phyloP scores from a whole-genome alignment of 1,140 invertebrate species.

The Gonatopus flavifemur region DNA sequence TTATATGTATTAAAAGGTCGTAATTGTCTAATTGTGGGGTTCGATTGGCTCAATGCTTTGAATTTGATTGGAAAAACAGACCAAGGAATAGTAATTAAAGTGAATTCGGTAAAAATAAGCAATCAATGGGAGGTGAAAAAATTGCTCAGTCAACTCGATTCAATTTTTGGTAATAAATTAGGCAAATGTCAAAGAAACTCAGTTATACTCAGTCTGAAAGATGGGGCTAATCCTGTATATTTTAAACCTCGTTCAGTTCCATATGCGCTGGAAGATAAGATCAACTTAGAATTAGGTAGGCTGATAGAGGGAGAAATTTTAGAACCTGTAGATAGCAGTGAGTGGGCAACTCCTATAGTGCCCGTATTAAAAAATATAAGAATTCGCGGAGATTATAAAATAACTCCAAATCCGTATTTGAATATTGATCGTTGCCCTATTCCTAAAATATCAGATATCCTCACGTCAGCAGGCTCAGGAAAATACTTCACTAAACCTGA shows the following conservation, averaged over 20 bases:
- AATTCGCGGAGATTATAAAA: neutral
- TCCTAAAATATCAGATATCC: neutral
- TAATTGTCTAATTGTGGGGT: neutral
- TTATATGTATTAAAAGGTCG: neutral
- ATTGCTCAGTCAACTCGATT: neutral
- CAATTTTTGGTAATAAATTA: neutral
- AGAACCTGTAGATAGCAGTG: too few relatives aligned
- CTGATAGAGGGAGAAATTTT: neutral
- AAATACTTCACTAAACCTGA: conserved; percentile 22
- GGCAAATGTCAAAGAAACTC: neutral
- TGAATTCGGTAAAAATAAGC: neutral
- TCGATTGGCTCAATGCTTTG: neutral
- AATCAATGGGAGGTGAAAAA: neutral
- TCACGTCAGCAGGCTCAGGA: neutral
- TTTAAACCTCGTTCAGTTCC: conserved; percentile 5
- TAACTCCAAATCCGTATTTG: neutral
- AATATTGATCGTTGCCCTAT: neutral
- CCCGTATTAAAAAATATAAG: too few relatives aligned
- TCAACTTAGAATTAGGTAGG: too few relatives aligned
- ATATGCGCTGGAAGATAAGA: neutral
- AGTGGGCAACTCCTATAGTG: too few relatives aligned
- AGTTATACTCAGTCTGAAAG: conserved; percentile 2
- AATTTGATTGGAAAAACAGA: neutral
- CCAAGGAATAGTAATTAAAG: neutral
- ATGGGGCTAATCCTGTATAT: conserved; percentile 4